Conservation (phyloP, 2,888 invertebrate genomes). For the Eueremaeus valkanovi region DNA sequence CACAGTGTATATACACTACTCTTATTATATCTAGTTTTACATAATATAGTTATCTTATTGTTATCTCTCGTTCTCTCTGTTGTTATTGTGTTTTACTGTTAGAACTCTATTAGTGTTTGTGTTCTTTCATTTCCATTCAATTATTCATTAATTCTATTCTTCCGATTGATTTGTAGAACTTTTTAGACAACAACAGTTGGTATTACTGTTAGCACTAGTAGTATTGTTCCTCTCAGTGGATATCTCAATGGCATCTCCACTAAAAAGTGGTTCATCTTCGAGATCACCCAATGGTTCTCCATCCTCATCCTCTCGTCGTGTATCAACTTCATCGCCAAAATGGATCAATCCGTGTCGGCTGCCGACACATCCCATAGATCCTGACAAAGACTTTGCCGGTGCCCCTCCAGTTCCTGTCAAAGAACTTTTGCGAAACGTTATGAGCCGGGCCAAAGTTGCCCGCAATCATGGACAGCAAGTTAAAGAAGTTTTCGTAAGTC, state of each 20-base stretch:
- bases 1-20: too few species aligned
- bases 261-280: background rate
- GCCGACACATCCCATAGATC: constrained; percentile 44
- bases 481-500: constrained; percentile 43
- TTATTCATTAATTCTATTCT: background rate
- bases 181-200: constrained; percentile 22
- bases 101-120: background rate
- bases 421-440: constrained; percentile 36
- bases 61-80: background rate
- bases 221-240: constrained; percentile 10
- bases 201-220: constrained; percentile 16
- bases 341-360: constrained; percentile 46
- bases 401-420: constrained; percentile 39
- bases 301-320: constrained; percentile 12
- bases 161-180: background rate
- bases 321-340: constrained; percentile 34
- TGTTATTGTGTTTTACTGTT: background rate
- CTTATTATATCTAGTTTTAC: background rate
- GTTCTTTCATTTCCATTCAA: background rate
- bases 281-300: constrained; percentile 15
- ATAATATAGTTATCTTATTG: background rate
- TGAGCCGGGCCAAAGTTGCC: constrained; percentile 38
- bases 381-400: constrained; percentile 41
- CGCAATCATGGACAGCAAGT: constrained; percentile 41
- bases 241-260: constrained; percentile 33